These are phyloP conservation scores for Diceros bicornis DNA, from an alignment of 2,797 vertebrate species.

Conservation along the genomic window DNA sequence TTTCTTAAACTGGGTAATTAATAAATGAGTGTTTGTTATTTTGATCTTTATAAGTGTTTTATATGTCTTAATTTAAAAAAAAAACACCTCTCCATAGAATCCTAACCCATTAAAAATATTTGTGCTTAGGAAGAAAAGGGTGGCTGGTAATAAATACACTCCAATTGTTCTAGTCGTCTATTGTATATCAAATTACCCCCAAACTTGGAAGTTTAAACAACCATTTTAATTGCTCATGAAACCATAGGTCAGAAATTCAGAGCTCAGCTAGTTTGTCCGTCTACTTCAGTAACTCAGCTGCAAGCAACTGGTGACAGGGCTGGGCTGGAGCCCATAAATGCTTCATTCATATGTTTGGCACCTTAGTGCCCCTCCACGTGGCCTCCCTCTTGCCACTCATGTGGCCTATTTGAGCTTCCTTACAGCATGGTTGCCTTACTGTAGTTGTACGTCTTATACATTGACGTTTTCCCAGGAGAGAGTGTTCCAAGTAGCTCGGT, in stretches of 20 bases:
- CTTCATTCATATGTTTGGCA: neutral
- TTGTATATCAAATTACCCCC: neutral
- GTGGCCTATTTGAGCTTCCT: neutral
- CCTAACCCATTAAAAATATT: slow-evolving; percentile 28
- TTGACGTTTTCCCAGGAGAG: neutral
- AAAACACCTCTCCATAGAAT: neutral
- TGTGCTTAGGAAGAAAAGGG: slow-evolving; percentile 37
- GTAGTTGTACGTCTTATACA: neutral
- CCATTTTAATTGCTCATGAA: neutral
- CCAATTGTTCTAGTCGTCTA: neutral
- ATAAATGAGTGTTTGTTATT: slow-evolving; percentile 11
- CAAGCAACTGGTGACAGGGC: neutral
- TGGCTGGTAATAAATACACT: neutral
- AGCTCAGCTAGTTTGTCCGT: neutral
- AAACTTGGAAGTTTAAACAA: neutral
- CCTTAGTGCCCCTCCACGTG: neutral
- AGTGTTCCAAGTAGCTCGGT: neutral
- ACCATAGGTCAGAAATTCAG: neutral
- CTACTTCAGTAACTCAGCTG: neutral
- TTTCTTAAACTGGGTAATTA: slow-evolving; percentile 9
- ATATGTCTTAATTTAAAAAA: neutral
- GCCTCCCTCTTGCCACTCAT: neutral
- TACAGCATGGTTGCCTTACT: neutral
- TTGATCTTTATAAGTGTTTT: neutral
- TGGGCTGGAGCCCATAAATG: neutral